Evolutionary conservation across 2,113 vertebrate species (phyloP).

Genomic region (Chaenocephalus aceratus): DNA sequence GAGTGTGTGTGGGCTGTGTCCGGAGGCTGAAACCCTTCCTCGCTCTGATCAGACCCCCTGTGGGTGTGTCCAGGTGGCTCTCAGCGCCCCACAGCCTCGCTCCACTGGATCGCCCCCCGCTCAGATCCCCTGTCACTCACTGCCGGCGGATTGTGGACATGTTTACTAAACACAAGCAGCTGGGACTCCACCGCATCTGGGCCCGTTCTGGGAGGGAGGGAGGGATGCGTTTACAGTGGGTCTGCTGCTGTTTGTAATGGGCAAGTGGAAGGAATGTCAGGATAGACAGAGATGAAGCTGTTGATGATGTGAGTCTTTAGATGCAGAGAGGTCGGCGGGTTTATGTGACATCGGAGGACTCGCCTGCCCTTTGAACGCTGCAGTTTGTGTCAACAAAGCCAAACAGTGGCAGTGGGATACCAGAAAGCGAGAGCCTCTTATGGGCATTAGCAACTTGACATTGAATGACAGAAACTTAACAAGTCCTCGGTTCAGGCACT

Average conservation of each 20-base stretch:
- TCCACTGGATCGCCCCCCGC: constrained; percentile 40
- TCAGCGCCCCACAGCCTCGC: constrained; percentile 29
- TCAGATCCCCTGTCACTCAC: constrained; percentile 48
- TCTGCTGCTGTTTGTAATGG: constrained; percentile 59
- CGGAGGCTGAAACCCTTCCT: neutral
- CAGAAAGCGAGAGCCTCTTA: constrained; percentile 4
- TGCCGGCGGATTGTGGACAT: constrained; percentile 60
- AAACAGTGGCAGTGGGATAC: constrained; percentile 9
- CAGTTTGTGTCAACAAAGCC: constrained; percentile 36
- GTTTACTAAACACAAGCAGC: constrained; percentile 84
- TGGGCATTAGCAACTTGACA: constrained; percentile 1
- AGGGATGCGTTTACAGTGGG: constrained; percentile 53
- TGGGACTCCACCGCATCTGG: constrained; percentile 68
- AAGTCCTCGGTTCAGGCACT: constrained; percentile 8
- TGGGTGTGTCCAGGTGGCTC: constrained; percentile 71
- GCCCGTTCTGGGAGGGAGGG: constrained; percentile 34
- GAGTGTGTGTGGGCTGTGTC: constrained; percentile 35
- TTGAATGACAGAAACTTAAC: constrained; percentile 19
- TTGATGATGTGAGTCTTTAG: neutral
- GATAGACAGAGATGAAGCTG: constrained; percentile 16
- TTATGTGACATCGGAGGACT: constrained; percentile 44
- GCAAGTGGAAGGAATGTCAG: neutral
- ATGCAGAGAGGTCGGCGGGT: constrained; percentile 49
- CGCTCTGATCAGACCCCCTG: constrained; percentile 40
- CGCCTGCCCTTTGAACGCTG: constrained; percentile 23